Percentiles rank a stretch among this genome's conserved stretches.
Evolutionary conservation across 2,797 vertebrate species (phyloP).

Genomic region (Dendrocincla tyrannina): DNA sequence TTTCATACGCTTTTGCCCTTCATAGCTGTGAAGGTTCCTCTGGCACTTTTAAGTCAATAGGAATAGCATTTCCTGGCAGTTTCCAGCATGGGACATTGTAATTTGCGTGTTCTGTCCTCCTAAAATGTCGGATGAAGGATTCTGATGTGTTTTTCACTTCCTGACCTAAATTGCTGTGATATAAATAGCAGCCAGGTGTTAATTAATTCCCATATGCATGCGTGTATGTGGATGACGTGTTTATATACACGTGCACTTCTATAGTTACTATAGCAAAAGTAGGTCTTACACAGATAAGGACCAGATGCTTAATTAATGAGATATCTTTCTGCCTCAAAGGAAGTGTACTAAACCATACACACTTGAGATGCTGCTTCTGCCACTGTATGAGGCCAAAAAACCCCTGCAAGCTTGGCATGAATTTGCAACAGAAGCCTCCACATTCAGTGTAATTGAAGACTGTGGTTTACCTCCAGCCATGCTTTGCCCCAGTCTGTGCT

Average conservation of each 20-base stretch:
- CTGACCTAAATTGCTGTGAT: neutral
- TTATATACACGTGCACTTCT: neutral
- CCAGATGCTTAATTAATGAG: conserved; percentile 1
- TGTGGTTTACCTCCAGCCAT: neutral
- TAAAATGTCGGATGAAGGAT: neutral
- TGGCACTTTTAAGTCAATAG: neutral
- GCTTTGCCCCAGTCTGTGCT: neutral
- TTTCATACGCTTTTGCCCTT: neutral
- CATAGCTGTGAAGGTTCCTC: neutral
- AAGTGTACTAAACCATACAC: neutral
- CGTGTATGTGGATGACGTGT: neutral
- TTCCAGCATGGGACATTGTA: neutral
- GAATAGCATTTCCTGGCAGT: neutral
- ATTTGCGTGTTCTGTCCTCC: neutral
- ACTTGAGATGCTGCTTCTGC: neutral
- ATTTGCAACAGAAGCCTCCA: neutral
- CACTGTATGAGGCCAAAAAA: fast-evolving
- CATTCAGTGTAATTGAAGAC: neutral
- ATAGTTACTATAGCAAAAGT: neutral
- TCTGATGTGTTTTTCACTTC: neutral
- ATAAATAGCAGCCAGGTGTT: conserved; percentile 48
- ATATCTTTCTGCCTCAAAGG: neutral
- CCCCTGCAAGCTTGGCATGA: neutral
- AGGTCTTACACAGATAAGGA: neutral
- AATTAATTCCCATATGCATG: conserved; percentile 1